Base-by-base conservation (phyloP, 2,888 invertebrate genomes). In the Neoitamus cyanurus region DNA sequence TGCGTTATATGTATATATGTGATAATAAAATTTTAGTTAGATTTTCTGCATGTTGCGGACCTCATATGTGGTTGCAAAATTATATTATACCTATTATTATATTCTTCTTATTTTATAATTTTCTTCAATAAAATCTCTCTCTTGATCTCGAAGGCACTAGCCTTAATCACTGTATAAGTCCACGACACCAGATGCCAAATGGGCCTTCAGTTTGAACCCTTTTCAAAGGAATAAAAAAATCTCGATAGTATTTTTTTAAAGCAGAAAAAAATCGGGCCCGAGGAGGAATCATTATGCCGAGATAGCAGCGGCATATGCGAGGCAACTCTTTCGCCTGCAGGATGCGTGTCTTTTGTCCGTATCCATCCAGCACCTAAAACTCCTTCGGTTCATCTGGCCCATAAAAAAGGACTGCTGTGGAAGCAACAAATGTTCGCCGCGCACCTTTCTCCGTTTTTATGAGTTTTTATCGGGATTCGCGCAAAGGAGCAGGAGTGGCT, bases 381-480 rank as follows among this genome's bases (percentile, higher is more conserved):
- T 58, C 25, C 20, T 58, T 58, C 25, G 20, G 25, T 11, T 58
- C 58, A 58, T 58, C 20, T 58, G 58, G 58, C 58, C 25, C 7
- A 58, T 58, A 58, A 58, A 58, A 58, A 58, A 58, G 58, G 58
- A 58, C 9, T 46, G 13, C 15, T 7, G 48, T 0, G 20, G 11
- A 1, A 58, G 58, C 58, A 58, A 58, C 58, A 58, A 58, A 58
- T 58, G 25, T 25, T 58, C 25, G 58, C 25, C 25, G 58, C 25
- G 58, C 58, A 58, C 58, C 58, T 58, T 58, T 58, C 58, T 58
- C 58, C 58, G 58, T 58, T 58, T 58, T 58, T 58, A 58, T 58
- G 20, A 20, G 9, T 58, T 58, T 58, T 58, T 58, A 15, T 7
- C 6, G 58, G 20, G 20, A 58, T 25, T 0, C n/a, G 42, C 42